Evolutionary conservation across 1,140 invertebrate genomes (phyloP).

Genomic region (Brachionus koreanus): DNA sequence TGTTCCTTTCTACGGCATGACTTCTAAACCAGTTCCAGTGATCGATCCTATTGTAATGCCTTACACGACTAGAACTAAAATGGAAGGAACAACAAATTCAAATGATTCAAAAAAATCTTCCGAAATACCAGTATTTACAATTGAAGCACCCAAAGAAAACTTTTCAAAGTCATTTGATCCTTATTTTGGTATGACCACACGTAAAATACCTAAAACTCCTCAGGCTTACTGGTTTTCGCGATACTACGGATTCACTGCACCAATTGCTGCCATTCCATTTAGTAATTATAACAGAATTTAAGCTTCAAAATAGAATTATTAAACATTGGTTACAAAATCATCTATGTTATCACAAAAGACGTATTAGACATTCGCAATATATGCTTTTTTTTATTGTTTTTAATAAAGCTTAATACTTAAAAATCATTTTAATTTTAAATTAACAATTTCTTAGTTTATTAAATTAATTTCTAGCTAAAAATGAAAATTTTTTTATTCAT

Average conservation of each 20-base stretch:
- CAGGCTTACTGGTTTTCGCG: conserved; percentile 15
- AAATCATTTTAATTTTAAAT: not conserved
- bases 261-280: conserved; percentile 27
- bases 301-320: not conserved
- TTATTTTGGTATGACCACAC: not conserved
- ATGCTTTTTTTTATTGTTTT: not conserved
- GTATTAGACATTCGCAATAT: not conserved
- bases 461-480: not conserved
- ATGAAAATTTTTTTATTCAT: not conserved
- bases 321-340: not conserved
- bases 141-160: not conserved
- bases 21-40: not conserved
- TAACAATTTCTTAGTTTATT: too few species aligned
- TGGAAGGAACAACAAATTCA: not conserved
- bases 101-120: not conserved
- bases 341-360: not conserved
- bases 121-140: not conserved
- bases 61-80: too few species aligned
- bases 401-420: not conserved
- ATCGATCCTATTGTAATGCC: not conserved
- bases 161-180: conserved; percentile 36
- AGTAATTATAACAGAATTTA: conserved; percentile 26
- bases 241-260: not conserved
- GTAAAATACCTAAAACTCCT: not conserved
- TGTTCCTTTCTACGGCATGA: not conserved